Conservation (phyloP, 1,140 invertebrate genomes). For the Megathymus violae region DNA sequence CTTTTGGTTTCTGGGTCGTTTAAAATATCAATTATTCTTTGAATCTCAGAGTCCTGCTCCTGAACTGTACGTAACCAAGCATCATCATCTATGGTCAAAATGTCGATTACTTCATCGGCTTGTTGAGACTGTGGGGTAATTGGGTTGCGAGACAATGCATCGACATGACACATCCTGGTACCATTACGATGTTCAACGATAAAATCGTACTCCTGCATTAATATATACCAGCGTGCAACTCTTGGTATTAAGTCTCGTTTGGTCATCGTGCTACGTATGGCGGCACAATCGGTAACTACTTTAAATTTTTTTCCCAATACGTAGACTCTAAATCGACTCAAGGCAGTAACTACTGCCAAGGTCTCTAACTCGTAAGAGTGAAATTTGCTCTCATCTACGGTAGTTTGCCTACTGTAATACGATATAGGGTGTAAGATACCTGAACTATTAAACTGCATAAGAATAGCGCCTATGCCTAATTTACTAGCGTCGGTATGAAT, state of each 20-base stretch:
- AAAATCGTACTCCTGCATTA: constrained; percentile 51
- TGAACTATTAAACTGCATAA: neutral
- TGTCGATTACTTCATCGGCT: too few relatives aligned
- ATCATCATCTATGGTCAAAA: constrained; percentile 16
- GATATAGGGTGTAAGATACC: neutral
- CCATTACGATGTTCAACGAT: constrained; percentile 44
- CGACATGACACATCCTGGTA: constrained; percentile 31
- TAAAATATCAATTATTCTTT: constrained; percentile 7
- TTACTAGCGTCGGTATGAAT: constrained; percentile 9
- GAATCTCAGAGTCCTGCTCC: constrained; percentile 3
- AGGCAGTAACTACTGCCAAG: too few relatives aligned
- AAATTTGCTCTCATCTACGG: too few relatives aligned
- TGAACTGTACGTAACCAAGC: constrained; percentile 14
- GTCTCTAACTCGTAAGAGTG: too few relatives aligned
- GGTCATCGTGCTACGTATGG: too few relatives aligned
- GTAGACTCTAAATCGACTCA: too few relatives aligned
- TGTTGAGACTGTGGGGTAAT: too few relatives aligned
- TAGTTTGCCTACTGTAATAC: neutral
- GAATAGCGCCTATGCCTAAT: constrained; percentile 4
- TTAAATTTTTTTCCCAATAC: too few relatives aligned
- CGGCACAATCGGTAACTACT: too few relatives aligned
- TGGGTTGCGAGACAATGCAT: too few relatives aligned
- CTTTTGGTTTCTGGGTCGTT: constrained; percentile 1
- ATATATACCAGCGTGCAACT: constrained; percentile 46
- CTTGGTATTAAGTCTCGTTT: constrained; percentile 46